Evolutionary conservation across 2,888 invertebrate genomes (phyloP).

Genomic region (Mayetiola destructor): DNA sequence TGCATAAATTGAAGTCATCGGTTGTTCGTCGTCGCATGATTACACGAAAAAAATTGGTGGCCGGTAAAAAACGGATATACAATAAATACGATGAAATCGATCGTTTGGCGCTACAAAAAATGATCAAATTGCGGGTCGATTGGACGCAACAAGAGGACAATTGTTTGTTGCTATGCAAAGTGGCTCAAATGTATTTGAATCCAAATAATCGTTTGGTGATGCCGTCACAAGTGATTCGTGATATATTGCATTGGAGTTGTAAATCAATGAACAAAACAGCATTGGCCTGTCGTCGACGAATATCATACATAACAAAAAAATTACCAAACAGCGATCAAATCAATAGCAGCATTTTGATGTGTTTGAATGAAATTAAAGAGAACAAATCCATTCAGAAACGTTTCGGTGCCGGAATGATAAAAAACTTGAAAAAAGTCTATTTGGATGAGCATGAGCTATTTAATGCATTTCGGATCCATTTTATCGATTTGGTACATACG

Average conservation of each 20-base stretch:
- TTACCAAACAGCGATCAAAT: conserved; percentile 37
- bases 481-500: conserved; percentile 28
- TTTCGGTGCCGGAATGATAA: conserved; percentile 33
- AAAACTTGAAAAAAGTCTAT: conserved; percentile 28
- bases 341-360: conserved; percentile 43
- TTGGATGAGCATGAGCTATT: conserved; percentile 25
- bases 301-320: conserved; percentile 43
- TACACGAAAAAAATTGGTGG: conserved; percentile 14
- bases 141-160: conserved; percentile 58
- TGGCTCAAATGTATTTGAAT: conserved; percentile 39
- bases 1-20: background rate
- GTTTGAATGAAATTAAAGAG: conserved; percentile 45
- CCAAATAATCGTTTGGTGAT: conserved; percentile 28
- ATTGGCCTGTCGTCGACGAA: conserved; percentile 48
- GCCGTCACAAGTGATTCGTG: conserved; percentile 38
- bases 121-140: conserved; percentile 44
- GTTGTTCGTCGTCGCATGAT: conserved; percentile 10
- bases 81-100: conserved; percentile 46
- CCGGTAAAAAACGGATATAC: conserved; percentile 17
- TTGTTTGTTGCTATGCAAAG: conserved; percentile 49
- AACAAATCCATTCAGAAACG: conserved; percentile 37
- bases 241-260: conserved; percentile 39
- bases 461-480: conserved; percentile 29
- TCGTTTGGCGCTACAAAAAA: conserved; percentile 44
- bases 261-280: conserved; percentile 51